Percentiles rank a stretch among this genome's conserved stretches.
Evolutionary conservation across 2,797 vertebrate species (phyloP).

Genomic region (Glyptemys insculpta): DNA sequence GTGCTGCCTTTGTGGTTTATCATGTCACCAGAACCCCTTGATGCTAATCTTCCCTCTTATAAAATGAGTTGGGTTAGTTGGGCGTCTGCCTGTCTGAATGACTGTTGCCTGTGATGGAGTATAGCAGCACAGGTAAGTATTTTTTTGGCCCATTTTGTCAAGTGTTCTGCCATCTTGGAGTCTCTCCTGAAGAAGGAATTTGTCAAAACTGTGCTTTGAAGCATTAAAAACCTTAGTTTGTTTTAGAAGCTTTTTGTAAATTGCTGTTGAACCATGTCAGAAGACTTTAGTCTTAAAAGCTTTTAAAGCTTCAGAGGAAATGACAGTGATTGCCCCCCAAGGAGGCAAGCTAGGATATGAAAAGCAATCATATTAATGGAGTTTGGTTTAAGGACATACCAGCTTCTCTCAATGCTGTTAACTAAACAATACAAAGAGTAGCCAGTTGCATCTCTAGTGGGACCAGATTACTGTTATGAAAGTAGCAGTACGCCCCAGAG

Average conservation of each 20-base stretch:
- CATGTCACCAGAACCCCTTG: conserved; percentile 18
- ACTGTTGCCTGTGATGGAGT: background rate
- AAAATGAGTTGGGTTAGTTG: conserved; percentile 23
- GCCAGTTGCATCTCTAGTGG: background rate
- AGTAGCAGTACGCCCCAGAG: background rate
- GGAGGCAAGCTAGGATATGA: background rate
- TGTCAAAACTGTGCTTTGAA: background rate
- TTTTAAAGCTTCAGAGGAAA: conserved; percentile 31
- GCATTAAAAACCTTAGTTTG: background rate
- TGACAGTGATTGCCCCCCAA: background rate
- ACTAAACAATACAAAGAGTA: background rate
- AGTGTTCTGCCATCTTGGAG: background rate
- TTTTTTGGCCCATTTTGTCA: background rate
- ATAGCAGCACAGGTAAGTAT: background rate
- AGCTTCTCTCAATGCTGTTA: background rate
- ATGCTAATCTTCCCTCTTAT: background rate
- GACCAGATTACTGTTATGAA: conserved; percentile 32
- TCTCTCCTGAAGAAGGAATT: background rate
- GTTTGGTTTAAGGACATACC: background rate
- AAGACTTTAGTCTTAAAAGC: background rate
- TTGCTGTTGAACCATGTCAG: background rate
- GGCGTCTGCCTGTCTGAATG: conserved; percentile 39
- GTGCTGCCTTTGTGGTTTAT: conserved; percentile 7
- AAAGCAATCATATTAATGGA: background rate
- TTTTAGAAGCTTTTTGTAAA: conserved; percentile 30